Base-by-base conservation (phyloP, 2,113 vertebrate species). In the Saiga tatarica region DNA sequence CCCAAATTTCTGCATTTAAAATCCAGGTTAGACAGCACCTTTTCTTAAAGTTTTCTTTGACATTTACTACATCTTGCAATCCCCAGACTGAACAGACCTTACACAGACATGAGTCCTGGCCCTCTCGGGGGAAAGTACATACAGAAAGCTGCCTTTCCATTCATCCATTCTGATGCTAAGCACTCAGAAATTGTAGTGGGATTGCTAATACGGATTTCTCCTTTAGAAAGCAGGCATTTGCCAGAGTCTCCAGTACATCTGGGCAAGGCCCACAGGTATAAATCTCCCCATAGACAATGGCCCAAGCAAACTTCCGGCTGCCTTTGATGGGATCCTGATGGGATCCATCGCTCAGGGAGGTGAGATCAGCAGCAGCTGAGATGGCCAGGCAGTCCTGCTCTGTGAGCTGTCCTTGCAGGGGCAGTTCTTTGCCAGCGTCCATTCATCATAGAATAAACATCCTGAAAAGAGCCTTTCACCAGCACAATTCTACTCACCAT, bases 401-500 rank as follows among this genome's bases (percentile, higher is more conserved):
- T 2, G 25, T 1, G 16, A 28, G 25, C 10, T 36, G 5, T 52
- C 14, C 8, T 36, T 17, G 2, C 0, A 19, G 47, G 11, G 13
- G 26, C 28, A n/a, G 2, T 3, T 8, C 9, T 23, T 28, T 33
- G 17, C 78, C 85, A 42, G 45, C 2, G 13, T 42, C 47, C 74
- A n/a, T 15, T 62, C 67, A 53, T 42, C 33, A 60, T 1, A 14
- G 78, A 86, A 57, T 39, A 36, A 50, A 47, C 71, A n/a, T 50
- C 55, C 25, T 0, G 0, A 36, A 55, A 82, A 71, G 30, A 79
- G 67, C 30, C 55, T 19, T 55, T 42, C 5, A 7, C 26, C 26
- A 19, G 55, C 1, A 10, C 19, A 14, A 11, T 6, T 45, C 30
- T 47, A 42, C 91, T 97, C 89, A 97, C 96, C 97, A 26, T 96